Conservation (phyloP, 1,140 invertebrate species). For the Teleopsis dalmanni region DNA sequence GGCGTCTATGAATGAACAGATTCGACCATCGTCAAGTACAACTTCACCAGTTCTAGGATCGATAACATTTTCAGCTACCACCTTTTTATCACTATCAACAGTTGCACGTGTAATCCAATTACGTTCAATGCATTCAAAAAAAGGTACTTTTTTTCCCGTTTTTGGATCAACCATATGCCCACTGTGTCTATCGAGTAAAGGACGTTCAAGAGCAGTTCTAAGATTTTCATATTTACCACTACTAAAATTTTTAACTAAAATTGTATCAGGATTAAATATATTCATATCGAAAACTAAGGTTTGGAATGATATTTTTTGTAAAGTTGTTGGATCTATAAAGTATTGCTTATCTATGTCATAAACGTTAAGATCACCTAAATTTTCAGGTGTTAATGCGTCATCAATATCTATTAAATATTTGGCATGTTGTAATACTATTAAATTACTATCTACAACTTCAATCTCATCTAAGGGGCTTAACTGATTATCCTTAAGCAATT, state of each 20-base stretch:
- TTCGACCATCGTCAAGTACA: constrained; percentile 48
- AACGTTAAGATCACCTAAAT: constrained; percentile 61
- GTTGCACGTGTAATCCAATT: constrained; percentile 59
- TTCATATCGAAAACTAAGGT: constrained; percentile 67
- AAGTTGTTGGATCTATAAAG: constrained; percentile 72
- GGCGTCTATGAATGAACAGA: constrained; percentile 57
- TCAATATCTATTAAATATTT: constrained; percentile 32
- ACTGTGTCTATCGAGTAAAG: constrained; percentile 65
- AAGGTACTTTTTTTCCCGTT: constrained; percentile 69
- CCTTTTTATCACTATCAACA: constrained; percentile 46
- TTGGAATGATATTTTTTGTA: constrained; percentile 65
- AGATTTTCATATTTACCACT: constrained; percentile 61
- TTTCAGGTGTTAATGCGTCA: constrained; percentile 52
- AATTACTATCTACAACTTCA: constrained; percentile 51
- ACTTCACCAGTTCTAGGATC: constrained; percentile 31
- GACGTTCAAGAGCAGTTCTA: constrained; percentile 64
- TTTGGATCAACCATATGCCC: constrained; percentile 78
- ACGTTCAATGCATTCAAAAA: constrained; percentile 74
- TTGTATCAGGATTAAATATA: constrained; percentile 64
- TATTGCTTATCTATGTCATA: constrained; percentile 65
- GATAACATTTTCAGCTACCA: constrained; percentile 31
- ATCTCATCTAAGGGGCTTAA: constrained; percentile 60
- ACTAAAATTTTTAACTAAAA: constrained; percentile 70
- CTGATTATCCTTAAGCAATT: constrained; percentile 55
- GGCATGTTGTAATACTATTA: constrained; percentile 37